Evolutionary conservation across 2,797 vertebrate genomes (phyloP), one percentile per base, ranked within the genome.

Genomic region (Psittacula echo): DNA sequence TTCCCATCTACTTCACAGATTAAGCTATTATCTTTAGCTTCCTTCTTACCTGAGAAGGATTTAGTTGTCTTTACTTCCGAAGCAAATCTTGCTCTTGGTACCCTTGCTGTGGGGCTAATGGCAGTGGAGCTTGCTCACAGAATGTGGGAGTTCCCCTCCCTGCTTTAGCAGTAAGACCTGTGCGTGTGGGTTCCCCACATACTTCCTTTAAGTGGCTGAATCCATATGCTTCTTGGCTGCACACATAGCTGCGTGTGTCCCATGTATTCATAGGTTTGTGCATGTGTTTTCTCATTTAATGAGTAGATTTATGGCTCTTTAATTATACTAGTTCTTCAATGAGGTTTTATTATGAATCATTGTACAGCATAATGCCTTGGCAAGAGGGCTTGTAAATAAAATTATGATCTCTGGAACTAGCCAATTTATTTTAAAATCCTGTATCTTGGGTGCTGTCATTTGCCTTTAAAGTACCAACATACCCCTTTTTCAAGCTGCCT

Each of bases 261-360:
- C 45, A 7, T 48, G 48, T 56, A 48, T 67, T 48, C 2, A 2
- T 71, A 56, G 60, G n/a, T 87, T 70, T 53, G 41, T 77, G 77
- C 3, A 0, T 86, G 67, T 85, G 42, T 87, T 95, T 94, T 62
- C 81, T 84, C 90, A 94, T 94, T 96, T 94, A 90, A 79, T 58
- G 82, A 80, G 50, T 96, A 90, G 82, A 95, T 93, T 92, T 94
- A 94, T 75, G 83, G 72, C 80, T 66, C 84, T 94, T 44, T 96
- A 96, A 96, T 96, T 96, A 93, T 53, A 66, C 87, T 67, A 64
- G 48, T 56, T 39, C 83, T 95, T 85, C 73, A 90, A 11, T 94
- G 89, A 79, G 75, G 58, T 93, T 91, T 79, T 86, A 56, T 89
- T 93, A 82, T 96, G 95, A 97, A 91, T 96, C 95, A 95, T 7